phyloP scores from a whole-genome alignment of 2,888 invertebrate genomes.

The Caenorhabditis macrosperma region DNA sequence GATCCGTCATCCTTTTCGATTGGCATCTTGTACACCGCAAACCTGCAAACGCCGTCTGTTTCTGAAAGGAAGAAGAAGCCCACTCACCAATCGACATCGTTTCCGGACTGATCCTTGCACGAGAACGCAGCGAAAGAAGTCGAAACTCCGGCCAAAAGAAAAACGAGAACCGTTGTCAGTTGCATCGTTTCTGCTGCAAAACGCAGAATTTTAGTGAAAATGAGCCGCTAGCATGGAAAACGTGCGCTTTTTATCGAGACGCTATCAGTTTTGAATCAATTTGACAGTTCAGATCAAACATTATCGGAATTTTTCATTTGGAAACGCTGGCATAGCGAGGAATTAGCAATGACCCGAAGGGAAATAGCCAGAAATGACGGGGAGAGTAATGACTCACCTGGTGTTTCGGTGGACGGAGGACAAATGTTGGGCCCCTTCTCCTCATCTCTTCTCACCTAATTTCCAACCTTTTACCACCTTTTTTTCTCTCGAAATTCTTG shows the following conservation, averaged over 20 bases:
- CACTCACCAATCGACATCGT: constrained; percentile 73
- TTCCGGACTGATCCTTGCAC: constrained; percentile 73
- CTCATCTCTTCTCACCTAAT: neutral
- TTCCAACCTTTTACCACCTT: constrained; percentile 4
- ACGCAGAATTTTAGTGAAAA: constrained; percentile 11
- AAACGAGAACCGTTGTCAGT: constrained; percentile 10
- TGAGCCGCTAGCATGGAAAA: constrained; percentile 5
- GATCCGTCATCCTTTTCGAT: constrained; percentile 66
- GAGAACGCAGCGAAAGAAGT: constrained; percentile 61
- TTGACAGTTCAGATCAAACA: constrained; percentile 39
- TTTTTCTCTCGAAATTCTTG: constrained; percentile 1
- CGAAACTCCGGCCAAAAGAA: constrained; percentile 28
- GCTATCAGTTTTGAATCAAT: constrained; percentile 11
- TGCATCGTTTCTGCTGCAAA: constrained; percentile 32
- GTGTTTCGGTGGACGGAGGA: neutral
- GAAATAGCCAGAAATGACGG: neutral
- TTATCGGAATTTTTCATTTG: constrained; percentile 26
- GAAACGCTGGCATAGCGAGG: neutral
- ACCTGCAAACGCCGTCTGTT: constrained; percentile 59
- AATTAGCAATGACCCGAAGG: neutral
- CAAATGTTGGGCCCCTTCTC: constrained; percentile 24
- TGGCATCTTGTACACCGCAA: constrained; percentile 75
- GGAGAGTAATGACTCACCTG: neutral
- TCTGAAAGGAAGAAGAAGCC: neutral
- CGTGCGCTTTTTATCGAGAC: constrained; percentile 36